A percentile compares a stretch with the other conserved stretches of the same genome.
phyloP scores from a whole-genome alignment of 2,797 vertebrate species.

The Cygnus olor region DNA sequence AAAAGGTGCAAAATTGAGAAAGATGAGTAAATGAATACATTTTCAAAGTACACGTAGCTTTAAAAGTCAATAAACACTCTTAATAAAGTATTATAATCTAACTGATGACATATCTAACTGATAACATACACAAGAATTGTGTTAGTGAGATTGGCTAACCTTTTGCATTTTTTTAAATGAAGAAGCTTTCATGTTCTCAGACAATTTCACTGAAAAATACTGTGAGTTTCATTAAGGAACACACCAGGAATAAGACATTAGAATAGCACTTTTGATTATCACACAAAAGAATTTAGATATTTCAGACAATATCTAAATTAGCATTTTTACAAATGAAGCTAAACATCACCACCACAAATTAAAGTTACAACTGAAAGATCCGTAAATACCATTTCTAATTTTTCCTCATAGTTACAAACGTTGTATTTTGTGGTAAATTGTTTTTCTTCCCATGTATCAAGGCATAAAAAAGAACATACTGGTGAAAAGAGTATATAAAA shows the following conservation, averaged over 20 bases:
- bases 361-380: neutral
- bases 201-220: slow-evolving; percentile 99
- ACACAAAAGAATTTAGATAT: neutral
- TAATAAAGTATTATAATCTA: neutral
- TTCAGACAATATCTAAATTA: neutral
- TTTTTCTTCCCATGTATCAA: neutral
- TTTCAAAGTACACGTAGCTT: neutral
- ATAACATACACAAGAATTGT: neutral
- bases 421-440: fast-evolving
- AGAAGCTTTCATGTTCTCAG: slow-evolving; percentile 96
- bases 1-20: neutral
- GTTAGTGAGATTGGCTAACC: slow-evolving; percentile 76
- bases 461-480: neutral
- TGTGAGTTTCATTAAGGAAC: slow-evolving; percentile 79
- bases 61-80: neutral
- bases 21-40: neutral
- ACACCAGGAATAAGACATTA: neutral
- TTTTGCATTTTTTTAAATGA: slow-evolving; percentile 99
- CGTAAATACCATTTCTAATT: neutral
- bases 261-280: neutral
- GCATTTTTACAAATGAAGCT: neutral
- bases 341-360: neutral
- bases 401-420: neutral
- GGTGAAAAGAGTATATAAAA: neutral
- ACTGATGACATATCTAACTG: neutral